Conservation (phyloP, 2,113 vertebrate species). For the Oncorhynchus keta region DNA sequence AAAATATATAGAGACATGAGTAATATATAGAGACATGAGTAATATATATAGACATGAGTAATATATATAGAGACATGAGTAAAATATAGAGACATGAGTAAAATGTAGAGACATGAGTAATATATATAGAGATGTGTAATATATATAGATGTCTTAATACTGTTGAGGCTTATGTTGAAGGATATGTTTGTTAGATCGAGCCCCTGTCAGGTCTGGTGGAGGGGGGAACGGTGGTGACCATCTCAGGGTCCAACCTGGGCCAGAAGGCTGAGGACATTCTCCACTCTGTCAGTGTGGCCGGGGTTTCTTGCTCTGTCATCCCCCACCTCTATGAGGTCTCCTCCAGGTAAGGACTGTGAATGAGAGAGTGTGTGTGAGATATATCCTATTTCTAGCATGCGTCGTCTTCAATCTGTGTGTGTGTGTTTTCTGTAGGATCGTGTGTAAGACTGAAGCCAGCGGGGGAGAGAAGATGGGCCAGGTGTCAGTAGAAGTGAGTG, state of each 20-base stretch:
- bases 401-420: neutral
- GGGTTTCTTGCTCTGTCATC: conserved; percentile 83
- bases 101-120: too few species aligned
- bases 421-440: conserved; percentile 70
- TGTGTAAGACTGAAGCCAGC: conserved; percentile 83
- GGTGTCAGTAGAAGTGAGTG: conserved; percentile 82
- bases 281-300: conserved; percentile 85
- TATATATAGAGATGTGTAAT: too few species aligned
- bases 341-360: conserved; percentile 79
- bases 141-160: too few species aligned
- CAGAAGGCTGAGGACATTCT: conserved; percentile 90
- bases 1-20: too few species aligned
- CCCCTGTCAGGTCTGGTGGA: conserved; percentile 89
- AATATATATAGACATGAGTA: too few species aligned
- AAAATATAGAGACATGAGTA: too few species aligned
- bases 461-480: conserved; percentile 74
- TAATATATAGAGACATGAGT: too few species aligned
- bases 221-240: conserved; percentile 88
- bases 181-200: conserved; percentile 77
- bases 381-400: neutral
- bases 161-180: too few species aligned
- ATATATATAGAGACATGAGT: too few species aligned
- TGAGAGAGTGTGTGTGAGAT: conserved; percentile 3
- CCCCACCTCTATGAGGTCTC: conserved; percentile 87
- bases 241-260: conserved; percentile 94